phyloP scores from a whole-genome alignment of 2,888 invertebrate species.

The Dione vanillae region DNA sequence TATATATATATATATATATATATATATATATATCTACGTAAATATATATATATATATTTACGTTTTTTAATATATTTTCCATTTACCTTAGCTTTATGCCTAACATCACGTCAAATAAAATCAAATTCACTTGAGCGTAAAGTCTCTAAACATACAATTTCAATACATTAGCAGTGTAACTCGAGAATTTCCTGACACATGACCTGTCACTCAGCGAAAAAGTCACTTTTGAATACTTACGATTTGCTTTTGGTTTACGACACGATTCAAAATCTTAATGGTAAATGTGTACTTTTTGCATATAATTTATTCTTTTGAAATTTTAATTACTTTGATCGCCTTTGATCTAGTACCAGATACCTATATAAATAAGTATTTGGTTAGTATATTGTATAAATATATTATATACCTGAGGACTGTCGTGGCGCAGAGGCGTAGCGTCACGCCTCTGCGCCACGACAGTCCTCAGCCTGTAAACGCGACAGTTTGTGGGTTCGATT shows the following conservation, averaged over 20 bases:
- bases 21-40: too few species aligned
- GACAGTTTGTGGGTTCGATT: too few species aligned
- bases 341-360: too few species aligned
- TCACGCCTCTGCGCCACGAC: too few species aligned
- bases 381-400: too few species aligned
- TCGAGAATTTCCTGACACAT: conserved; percentile 51
- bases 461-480: too few species aligned
- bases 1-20: too few species aligned
- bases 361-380: too few species aligned
- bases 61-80: neutral
- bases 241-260: conserved; percentile 26
- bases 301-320: neutral
- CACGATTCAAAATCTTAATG: conserved; percentile 16
- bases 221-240: conserved; percentile 24
- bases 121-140: conserved; percentile 43
- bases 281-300: neutral
- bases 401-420: too few species aligned
- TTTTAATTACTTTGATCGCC: neutral
- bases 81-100: conserved; percentile 11
- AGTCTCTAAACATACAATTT: conserved; percentile 53
- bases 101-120: conserved; percentile 47
- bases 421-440: too few species aligned
- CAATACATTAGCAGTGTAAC: conserved; percentile 57
- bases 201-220: conserved; percentile 58
- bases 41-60: too few species aligned